Conservation (phyloP, 2,888 invertebrate genomes). For the Andrena bicolor region DNA sequence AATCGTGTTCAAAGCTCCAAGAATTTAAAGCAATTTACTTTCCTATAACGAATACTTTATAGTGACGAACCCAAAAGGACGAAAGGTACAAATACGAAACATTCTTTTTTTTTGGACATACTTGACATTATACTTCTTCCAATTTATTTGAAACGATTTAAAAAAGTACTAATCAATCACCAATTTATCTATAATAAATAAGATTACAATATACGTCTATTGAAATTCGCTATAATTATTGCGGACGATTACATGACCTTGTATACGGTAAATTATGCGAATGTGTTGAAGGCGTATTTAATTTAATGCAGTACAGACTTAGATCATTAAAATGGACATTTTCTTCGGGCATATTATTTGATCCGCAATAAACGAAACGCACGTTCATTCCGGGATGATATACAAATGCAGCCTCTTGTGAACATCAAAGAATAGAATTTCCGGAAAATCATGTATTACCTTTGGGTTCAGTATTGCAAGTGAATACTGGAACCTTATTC, state of each 20-base stretch:
- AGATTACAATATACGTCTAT: constrained; percentile 72
- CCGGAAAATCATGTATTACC: constrained; percentile 42
- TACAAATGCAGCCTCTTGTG: constrained; percentile 28
- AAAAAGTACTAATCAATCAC: constrained; percentile 72
- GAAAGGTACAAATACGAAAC: constrained; percentile 45
- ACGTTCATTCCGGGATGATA: constrained; percentile 14
- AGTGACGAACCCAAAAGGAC: constrained; percentile 20
- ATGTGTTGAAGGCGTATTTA: constrained; percentile 68
- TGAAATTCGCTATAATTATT: constrained; percentile 70
- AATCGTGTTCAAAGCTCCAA: too few species aligned
- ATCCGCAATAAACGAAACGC: constrained; percentile 34
- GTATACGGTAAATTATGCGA: constrained; percentile 70
- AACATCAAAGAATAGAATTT: constrained; percentile 42
- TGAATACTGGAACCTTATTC: constrained; percentile 39
- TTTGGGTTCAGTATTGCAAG: constrained; percentile 38
- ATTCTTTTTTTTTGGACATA: constrained; percentile 39
- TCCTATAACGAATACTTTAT: background rate
- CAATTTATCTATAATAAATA: constrained; percentile 76
- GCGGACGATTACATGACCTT: constrained; percentile 70
- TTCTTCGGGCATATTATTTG: constrained; percentile 55
- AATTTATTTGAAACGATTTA: constrained; percentile 72
- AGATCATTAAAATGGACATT: constrained; percentile 50
- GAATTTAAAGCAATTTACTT: background rate
- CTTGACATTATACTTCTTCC: constrained; percentile 55
- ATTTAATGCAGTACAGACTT: constrained; percentile 60